phyloP scores from a whole-genome alignment of 64 coral and sea anemone genomes.

The Acropora yongei region DNA sequence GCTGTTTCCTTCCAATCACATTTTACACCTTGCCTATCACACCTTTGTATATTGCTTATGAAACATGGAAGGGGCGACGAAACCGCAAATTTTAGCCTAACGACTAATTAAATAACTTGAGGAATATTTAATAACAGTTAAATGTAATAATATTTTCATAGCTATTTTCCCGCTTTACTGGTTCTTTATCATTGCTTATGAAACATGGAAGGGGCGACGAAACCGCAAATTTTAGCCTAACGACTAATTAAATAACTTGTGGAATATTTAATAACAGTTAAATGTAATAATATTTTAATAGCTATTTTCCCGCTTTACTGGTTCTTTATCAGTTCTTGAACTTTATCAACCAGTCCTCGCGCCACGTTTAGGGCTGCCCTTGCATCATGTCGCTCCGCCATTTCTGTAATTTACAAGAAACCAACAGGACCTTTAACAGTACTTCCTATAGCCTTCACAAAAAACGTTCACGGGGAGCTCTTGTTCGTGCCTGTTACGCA shows the following conservation, averaged over 20 bases:
- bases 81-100: background rate
- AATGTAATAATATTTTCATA: no score
- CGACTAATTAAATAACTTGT: constrained; percentile 7
- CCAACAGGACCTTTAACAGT: background rate
- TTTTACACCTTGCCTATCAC: background rate
- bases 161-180: constrained; percentile 33
- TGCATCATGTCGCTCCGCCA: constrained; percentile 96
- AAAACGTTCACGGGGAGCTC: no score
- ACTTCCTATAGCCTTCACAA: background rate
- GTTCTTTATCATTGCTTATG: constrained; percentile 55
- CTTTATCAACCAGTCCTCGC: constrained; percentile 74
- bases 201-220: no score
- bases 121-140: background rate
- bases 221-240: background rate
- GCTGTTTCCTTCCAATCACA: background rate
- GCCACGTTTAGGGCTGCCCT: constrained; percentile 71
- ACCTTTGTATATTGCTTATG: background rate
- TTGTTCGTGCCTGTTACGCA: no score
- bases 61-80: background rate
- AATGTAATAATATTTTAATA: background rate
- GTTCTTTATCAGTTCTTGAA: constrained; percentile 90
- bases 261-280: background rate
- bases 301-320: constrained; percentile 38
- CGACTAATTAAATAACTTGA: constrained; percentile 5
- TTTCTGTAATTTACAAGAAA: constrained; percentile 70